Percentiles rank a stretch among this genome's conserved stretches.
Evolutionary conservation across 2,888 invertebrate genomes (phyloP).

Genomic region (Sphaerophoria rueppellii): DNA sequence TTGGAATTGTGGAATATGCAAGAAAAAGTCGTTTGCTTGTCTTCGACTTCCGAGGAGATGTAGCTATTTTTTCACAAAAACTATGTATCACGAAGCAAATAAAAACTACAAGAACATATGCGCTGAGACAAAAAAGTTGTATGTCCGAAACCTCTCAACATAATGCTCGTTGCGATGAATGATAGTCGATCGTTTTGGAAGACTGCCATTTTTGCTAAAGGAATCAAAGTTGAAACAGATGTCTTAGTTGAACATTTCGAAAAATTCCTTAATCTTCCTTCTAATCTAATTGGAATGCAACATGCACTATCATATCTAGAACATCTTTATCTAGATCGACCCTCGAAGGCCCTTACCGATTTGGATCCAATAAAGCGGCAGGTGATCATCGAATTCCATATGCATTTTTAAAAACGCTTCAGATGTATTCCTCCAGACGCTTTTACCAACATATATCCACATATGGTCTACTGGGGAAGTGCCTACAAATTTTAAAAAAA

Average conservation of each 20-base stretch:
- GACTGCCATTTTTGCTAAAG: background rate
- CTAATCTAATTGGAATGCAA: background rate
- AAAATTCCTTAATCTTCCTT: background rate
- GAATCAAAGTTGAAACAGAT: background rate
- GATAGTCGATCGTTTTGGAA: background rate
- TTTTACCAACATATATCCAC: too few species aligned
- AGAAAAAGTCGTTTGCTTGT: background rate
- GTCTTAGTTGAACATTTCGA: background rate
- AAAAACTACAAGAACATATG: conserved; percentile 5
- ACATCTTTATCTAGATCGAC: background rate
- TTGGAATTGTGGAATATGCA: background rate
- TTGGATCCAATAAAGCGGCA: too few species aligned
- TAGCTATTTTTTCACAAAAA: background rate
- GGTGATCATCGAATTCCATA: too few species aligned
- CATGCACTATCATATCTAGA: background rate
- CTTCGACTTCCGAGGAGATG: background rate
- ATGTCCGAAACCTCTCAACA: background rate
- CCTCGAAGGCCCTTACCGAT: too few species aligned
- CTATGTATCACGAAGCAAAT: background rate
- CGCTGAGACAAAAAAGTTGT: background rate
- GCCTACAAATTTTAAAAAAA: too few species aligned
- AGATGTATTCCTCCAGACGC: too few species aligned
- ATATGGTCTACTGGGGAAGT: too few species aligned
- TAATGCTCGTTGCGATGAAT: background rate
- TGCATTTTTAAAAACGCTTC: too few species aligned